A percentile compares a stretch with the other conserved stretches of the same genome.
Evolutionary conservation across 2,797 vertebrate species (phyloP).

Genomic region (Spheniscus humboldti): DNA sequence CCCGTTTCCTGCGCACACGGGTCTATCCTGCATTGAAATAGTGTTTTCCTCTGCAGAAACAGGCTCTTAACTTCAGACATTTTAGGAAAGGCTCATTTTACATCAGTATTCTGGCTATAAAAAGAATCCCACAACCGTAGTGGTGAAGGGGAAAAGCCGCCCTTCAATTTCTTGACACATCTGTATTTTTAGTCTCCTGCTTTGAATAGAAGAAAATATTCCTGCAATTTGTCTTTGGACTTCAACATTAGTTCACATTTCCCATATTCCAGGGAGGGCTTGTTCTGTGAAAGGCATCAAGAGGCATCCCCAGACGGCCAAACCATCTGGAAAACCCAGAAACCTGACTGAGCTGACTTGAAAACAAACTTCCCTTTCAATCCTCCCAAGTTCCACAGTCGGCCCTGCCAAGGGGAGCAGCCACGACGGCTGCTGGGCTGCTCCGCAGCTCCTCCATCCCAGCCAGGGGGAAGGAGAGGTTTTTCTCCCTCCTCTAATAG

Average conservation of each 20-base stretch:
- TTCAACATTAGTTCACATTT: not conserved
- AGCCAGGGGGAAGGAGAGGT: not conserved
- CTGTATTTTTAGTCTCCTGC: not conserved
- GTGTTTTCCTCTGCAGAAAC: not conserved
- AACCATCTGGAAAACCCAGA: conserved; percentile 45
- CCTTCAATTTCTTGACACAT: not conserved
- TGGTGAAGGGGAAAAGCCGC: not conserved
- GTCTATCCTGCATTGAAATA: not conserved
- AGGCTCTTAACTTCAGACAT: not conserved
- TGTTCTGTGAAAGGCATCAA: conserved; percentile 1
- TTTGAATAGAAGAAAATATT: not conserved
- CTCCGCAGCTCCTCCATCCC: fast-evolving
- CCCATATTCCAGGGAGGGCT: not conserved
- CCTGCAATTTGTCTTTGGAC: not conserved
- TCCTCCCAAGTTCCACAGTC: fast-evolving
- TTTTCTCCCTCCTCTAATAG: not conserved
- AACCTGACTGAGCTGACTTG: not conserved
- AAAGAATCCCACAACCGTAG: not conserved
- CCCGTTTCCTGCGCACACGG: fast-evolving
- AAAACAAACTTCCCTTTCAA: not conserved
- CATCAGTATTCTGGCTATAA: not conserved
- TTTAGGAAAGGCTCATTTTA: not conserved
- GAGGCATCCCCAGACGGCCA: conserved; percentile 12
- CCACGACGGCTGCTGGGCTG: not conserved
- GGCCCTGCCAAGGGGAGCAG: not conserved